Evolutionary conservation across 2,797 vertebrate species (phyloP), one percentile per base, ranked within the genome.

Genomic region (Myripristis jacobus): DNA sequence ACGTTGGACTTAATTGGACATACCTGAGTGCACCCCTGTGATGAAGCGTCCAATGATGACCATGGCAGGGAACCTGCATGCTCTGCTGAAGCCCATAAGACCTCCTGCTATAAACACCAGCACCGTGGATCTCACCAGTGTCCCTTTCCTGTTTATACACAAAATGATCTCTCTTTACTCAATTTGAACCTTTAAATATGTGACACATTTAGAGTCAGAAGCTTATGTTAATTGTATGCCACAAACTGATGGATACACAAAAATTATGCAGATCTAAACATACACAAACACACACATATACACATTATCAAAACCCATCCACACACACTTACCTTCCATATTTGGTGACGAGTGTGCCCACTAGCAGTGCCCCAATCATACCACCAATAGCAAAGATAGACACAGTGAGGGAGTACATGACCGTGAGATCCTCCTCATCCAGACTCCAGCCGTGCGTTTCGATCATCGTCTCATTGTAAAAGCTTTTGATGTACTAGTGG

Each of bases 311-410:
- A 22, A 0, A 44, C 13, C 1, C n/a, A 57, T 15, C 19, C 25
- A 65, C 22, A 60, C 52, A 66, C 47, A 79, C 70, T 83, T 85
- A 97, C 96, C 97, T 96, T 89, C 96, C 95, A 0, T 91, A 96
- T 51, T 24, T 94, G 22, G 95, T 93, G 31, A 96, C 95, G 19
- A 96, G 93, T 50, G 73, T 69, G 54, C 95, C 94, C 3, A 97
- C 96, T 7, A 94, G 73, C 57, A 97, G 70, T 0, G 96, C 94
- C 6, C 96, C 96, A 9, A 86, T 13, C 87, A 96, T 90, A 38
- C 97, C 95, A 0, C 97, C 96, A 54, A 97, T 88, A 15, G 96
- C 96, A 10, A 97, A 98, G 87, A 96, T 72, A 7, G 96, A 96
- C 72, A 97, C 95, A 0, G 96, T 97, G 84, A 96, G 77, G 0